A percentile compares a stretch with the other conserved stretches of the same genome.
phyloP scores from a whole-genome alignment of 2,888 invertebrate species.

The Torymus aiolomorphi region DNA sequence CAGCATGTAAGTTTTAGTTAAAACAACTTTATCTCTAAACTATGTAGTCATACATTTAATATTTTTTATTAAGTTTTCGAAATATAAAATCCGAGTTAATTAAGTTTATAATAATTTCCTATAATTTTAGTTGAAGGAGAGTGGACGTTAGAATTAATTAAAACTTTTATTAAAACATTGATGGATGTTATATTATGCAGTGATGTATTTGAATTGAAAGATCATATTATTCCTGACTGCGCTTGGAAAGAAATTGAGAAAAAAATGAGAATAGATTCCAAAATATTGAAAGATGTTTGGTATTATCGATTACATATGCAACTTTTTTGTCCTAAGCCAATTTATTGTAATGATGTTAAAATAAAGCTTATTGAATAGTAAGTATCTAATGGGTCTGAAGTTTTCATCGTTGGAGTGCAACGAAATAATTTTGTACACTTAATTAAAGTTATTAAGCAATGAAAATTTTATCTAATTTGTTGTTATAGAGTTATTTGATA shows the following conservation, averaged over 20 bases:
- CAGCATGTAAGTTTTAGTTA: too few relatives aligned
- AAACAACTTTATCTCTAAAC: too few relatives aligned
- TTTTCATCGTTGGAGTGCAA: too few relatives aligned
- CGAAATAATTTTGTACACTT: too few relatives aligned
- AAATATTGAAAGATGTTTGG: conserved; percentile 66
- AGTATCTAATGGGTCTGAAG: too few relatives aligned
- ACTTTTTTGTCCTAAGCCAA: conserved; percentile 64
- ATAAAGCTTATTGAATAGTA: conserved; percentile 70
- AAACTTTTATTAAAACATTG: conserved; percentile 63
- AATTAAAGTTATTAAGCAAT: too few relatives aligned
- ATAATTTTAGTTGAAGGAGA: conserved; percentile 1
- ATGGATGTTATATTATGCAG: conserved; percentile 63
- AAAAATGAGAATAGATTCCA: conserved; percentile 60
- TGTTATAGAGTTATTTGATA: too few relatives aligned
- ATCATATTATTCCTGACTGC: conserved; percentile 61
- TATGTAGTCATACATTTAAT: neutral
- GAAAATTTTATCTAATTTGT: too few relatives aligned
- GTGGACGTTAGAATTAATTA: conserved; percentile 62
- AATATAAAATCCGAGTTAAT: too few relatives aligned
- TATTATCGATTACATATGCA: conserved; percentile 67
- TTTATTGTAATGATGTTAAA: conserved; percentile 67
- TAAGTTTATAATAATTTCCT: neutral
- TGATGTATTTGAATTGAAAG: conserved; percentile 57
- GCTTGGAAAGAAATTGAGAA: conserved; percentile 68
- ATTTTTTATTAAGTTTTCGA: conserved; percentile 5